Evolutionary conservation across 2,113 vertebrate species (phyloP).

Genomic region (Triplophysa rosa): DNA sequence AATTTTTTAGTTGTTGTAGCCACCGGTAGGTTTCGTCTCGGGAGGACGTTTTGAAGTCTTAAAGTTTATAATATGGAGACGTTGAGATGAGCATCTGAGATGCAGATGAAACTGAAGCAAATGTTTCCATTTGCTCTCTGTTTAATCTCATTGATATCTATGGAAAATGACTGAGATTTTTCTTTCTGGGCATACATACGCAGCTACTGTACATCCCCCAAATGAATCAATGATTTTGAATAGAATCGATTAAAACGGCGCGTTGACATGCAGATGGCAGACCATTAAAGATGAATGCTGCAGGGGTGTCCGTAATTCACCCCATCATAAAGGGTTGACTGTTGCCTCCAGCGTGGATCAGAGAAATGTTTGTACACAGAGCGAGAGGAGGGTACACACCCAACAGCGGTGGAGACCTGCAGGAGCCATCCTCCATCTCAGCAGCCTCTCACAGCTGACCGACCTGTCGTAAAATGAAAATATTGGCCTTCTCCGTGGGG

Average conservation of each 20-base stretch:
- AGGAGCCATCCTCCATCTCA: conserved; percentile 6
- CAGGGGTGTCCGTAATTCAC: not conserved
- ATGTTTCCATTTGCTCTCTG: too few relatives aligned
- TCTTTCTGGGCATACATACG: too few relatives aligned
- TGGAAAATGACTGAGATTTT: too few relatives aligned
- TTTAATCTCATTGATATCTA: too few relatives aligned
- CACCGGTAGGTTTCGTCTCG: too few relatives aligned
- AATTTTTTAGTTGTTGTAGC: too few relatives aligned
- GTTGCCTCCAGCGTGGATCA: not conserved
- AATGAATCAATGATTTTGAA: not conserved
- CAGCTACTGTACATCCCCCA: too few relatives aligned
- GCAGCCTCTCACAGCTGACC: conserved; percentile 29
- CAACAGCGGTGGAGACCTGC: not conserved
- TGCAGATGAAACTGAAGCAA: too few relatives aligned
- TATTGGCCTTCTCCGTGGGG: conserved; percentile 37
- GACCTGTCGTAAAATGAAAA: conserved; percentile 40
- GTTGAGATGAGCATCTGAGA: too few relatives aligned
- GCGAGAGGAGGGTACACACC: not conserved
- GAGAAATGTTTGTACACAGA: conserved; percentile 19
- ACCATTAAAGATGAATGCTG: not conserved
- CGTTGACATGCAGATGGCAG: not conserved
- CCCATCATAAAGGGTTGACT: not conserved
- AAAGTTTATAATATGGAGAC: too few relatives aligned
- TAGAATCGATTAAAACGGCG: not conserved
- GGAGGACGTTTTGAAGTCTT: too few relatives aligned